phyloP scores from a whole-genome alignment of 2,888 invertebrate species.

The Mythimna albipuncta region DNA sequence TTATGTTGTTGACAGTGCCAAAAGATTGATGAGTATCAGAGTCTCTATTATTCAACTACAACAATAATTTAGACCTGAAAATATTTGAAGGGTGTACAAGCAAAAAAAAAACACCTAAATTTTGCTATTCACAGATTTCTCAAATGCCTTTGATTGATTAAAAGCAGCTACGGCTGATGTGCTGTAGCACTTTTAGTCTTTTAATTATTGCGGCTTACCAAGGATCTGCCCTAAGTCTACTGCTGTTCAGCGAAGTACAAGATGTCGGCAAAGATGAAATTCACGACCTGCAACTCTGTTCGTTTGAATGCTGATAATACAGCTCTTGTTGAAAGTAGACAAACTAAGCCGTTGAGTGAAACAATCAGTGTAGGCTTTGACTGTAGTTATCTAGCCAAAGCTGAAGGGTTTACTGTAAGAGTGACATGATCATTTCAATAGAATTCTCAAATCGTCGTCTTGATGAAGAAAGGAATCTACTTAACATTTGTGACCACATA shows the following conservation, averaged over 20 bases:
- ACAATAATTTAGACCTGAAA: background rate
- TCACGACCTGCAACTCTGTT: background rate
- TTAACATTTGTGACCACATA: too few relatives aligned
- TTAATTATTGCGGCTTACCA: background rate
- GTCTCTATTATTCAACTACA: background rate
- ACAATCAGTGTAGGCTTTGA: background rate
- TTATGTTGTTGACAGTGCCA: background rate
- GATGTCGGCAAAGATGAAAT: background rate
- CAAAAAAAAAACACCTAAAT: background rate
- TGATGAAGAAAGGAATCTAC: too few relatives aligned
- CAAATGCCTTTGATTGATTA: background rate
- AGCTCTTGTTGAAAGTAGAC: background rate
- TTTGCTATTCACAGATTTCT: background rate
- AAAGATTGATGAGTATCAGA: background rate
- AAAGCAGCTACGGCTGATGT: too few relatives aligned
- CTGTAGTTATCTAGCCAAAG: background rate
- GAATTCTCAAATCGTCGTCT: background rate
- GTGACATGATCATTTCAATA: background rate
- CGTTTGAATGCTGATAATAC: background rate
- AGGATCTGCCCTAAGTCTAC: background rate
- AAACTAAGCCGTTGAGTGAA: background rate
- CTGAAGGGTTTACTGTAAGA: background rate
- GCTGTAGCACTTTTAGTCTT: too few relatives aligned
- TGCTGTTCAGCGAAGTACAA: background rate
- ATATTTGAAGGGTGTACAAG: background rate